Evolutionary conservation across 1,140 invertebrate species (phyloP), one percentile per base, ranked within the genome.

Genomic region (Caligus rogercresseyi): DNA sequence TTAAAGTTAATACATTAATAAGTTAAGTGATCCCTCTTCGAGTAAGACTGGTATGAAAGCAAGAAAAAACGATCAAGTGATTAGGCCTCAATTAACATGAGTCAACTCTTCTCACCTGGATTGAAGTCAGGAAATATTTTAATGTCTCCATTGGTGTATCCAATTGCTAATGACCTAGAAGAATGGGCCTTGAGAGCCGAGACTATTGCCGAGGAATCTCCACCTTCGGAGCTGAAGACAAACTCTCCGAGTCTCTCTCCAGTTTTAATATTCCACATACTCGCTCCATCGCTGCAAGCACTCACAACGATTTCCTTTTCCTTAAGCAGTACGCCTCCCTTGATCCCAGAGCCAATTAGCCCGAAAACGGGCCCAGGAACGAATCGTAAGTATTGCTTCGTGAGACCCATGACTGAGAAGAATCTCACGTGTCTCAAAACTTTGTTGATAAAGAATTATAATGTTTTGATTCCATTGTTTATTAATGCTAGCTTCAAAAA

Each of bases 361-460:
- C 92, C 93, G 74, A 89, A 89, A 68, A 82, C 83, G 26, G 84
- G 81, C 56, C 82, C 81, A 14, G 84, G 80, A 13, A 79, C 78
- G 74, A 90, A 97, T 54, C 89, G 81, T 61, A 96, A 78, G 80
- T 98, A 98, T 76, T 98, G 88, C 72, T 94, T 95, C 19, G 93
- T 97, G 67, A 97, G 74, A 65, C 89, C 91, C 93, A 97, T 97
- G 67, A 69, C n/a, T n/a, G n/a, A n/a, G n/a, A n/a, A n/a, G n/a
- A n/a, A n/a, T n/a, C n/a, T n/a, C n/a, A n/a, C n/a, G n/a, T n/a
- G n/a, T n/a, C n/a, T n/a, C n/a, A n/a, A n/a, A n/a, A n/a, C n/a
- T n/a, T n/a, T n/a, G n/a, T n/a, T n/a, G n/a, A n/a, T n/a, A n/a
- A n/a, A n/a, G n/a, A n/a, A n/a, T n/a, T n/a, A n/a, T n/a, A n/a